These are phyloP conservation scores for Homalodisca vitripennis DNA, from an alignment of 1,140 invertebrate species.

Conservation along the genomic window DNA sequence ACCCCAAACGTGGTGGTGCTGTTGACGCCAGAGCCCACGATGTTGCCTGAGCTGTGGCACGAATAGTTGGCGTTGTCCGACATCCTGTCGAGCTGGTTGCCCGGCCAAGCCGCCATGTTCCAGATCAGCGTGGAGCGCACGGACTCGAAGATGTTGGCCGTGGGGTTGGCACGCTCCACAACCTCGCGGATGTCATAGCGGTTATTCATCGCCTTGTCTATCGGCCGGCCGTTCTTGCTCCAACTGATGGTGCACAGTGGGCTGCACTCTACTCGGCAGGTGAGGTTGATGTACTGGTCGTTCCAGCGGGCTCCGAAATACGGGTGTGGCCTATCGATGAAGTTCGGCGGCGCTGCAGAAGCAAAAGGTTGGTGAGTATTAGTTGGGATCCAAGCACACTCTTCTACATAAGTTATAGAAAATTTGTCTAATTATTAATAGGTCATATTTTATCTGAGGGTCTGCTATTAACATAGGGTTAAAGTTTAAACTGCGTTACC, in stretches of 20 bases:
- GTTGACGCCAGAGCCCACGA: conserved; percentile 68
- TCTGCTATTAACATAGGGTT: no score
- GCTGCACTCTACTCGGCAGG: conserved; percentile 85
- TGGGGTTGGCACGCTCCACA: conserved; percentile 63
- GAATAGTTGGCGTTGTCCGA: conserved; percentile 81
- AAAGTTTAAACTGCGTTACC: no score
- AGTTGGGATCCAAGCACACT: no score
- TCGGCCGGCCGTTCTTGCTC: conserved; percentile 69
- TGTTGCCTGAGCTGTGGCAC: conserved; percentile 74
- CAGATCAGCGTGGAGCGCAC: conserved; percentile 79
- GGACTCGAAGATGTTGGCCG: conserved; percentile 83
- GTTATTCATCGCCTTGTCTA: conserved; percentile 53
- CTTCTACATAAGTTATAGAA: no score
- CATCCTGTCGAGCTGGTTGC: conserved; percentile 68
- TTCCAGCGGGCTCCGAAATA: conserved; percentile 77
- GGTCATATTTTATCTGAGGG: no score
- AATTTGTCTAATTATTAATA: no score
- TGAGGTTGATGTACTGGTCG: conserved; percentile 66
- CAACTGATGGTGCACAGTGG: conserved; percentile 81
- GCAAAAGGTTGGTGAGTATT: no score
- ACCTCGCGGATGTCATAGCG: conserved; percentile 67
- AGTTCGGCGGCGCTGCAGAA: conserved; percentile 78
- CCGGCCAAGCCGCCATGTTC: conserved; percentile 82
- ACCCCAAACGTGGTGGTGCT: conserved; percentile 80
- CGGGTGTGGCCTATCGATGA: conserved; percentile 78